These are phyloP conservation scores for Tuberolachnus salignus DNA, from an alignment of 2,888 invertebrate species.

Conservation along the genomic window DNA sequence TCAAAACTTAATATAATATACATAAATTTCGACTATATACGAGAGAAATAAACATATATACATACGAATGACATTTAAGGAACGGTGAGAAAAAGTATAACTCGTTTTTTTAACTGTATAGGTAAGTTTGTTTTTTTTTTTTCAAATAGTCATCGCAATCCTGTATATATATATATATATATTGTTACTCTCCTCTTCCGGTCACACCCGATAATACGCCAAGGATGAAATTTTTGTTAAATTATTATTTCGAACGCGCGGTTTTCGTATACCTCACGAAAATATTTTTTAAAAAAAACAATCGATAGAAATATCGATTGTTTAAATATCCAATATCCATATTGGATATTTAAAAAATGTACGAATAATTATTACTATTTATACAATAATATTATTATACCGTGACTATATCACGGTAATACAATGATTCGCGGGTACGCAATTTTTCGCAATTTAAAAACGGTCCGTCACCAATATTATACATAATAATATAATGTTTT, in stretches of 20 bases:
- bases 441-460: neutral
- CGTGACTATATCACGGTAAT: neutral
- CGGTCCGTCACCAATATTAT: neutral
- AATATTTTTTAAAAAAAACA: neutral
- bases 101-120: conserved; percentile 13
- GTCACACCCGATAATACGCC: conserved; percentile 31
- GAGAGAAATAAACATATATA: neutral
- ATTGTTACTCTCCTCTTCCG: conserved; percentile 52
- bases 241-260: neutral
- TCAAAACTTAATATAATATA: neutral
- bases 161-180: conserved; percentile 3
- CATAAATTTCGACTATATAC: too few species aligned
- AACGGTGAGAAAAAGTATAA: conserved; percentile 11
- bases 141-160: conserved; percentile 4
- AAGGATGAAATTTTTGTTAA: conserved; percentile 21
- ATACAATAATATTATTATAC: too few species aligned
- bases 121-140: too few species aligned
- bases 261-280: too few species aligned
- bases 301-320: neutral
- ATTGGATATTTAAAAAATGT: too few species aligned
- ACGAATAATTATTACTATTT: too few species aligned
- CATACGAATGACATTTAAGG: conserved; percentile 4
- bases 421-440: neutral
- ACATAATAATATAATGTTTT: too few species aligned
- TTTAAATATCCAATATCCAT: too few species aligned